Conservation (phyloP, 2,113 vertebrate genomes). For the Antigone vipio region DNA sequence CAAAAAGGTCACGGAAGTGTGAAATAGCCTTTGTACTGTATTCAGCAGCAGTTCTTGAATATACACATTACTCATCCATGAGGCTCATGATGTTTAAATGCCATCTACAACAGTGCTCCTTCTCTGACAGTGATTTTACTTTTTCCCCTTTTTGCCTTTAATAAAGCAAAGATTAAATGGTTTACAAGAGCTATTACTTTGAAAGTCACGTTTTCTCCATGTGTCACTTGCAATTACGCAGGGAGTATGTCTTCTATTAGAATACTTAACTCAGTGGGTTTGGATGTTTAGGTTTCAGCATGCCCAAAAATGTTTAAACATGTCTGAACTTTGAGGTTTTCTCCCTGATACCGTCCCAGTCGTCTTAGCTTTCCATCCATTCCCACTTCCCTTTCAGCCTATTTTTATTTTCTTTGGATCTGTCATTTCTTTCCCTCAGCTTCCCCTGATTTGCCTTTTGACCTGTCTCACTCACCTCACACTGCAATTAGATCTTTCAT, state of each 20-base stretch:
- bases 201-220: background rate
- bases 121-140: background rate
- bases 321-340: background rate
- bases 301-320: background rate
- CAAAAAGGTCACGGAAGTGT: slow-evolving; percentile 5
- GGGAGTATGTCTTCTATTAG: background rate
- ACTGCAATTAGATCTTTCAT: background rate
- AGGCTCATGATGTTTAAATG: slow-evolving; percentile 40
- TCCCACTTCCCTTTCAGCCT: background rate
- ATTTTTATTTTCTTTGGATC: background rate
- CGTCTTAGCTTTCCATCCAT: background rate
- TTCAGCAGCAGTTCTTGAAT: background rate
- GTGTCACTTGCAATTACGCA: background rate
- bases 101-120: background rate
- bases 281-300: background rate
- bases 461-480: background rate
- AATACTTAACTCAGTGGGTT: background rate
- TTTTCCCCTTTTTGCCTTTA: background rate
- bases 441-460: background rate
- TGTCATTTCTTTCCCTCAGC: background rate
- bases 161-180: slow-evolving; percentile 25
- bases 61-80: background rate
- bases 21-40: slow-evolving; percentile 6
- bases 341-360: background rate
- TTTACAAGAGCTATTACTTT: slow-evolving; percentile 5